Base-by-base conservation (phyloP, 1,140 invertebrate species). In the Bursaphelenchus mucronatus region DNA sequence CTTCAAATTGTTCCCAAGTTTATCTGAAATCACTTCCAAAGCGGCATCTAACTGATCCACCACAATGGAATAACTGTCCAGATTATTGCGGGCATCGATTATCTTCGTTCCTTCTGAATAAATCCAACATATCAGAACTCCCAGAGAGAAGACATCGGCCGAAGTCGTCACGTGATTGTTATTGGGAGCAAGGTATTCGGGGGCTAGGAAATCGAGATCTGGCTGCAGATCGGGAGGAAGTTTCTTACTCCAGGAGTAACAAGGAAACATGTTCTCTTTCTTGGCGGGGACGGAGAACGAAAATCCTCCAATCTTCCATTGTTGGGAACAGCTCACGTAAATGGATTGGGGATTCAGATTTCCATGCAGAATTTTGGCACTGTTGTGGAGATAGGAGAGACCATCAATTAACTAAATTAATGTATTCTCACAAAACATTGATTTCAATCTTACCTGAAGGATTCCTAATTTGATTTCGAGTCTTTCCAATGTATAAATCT, bases 121-220 rank as follows among this genome's bases (percentile, higher is more conserved):
- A 52, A 85, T 82, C 66, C 82, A 78, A 69, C 83, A 84, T 45
- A 85, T 82, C 1, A 84, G 73, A 61, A 83, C 80, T 8, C 84
- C 84, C 11, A 85, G 68, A 15, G 84, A 84, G 64, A 84, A 85
- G 64, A 85, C 84, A 63, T 85, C 84, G 57, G 82, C 83, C 8
- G 82, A 76, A n/a, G 73, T 73, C 15, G 76, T 82, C 47, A 82
- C 82, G 4, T 63, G 57, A 19, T 71, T 59, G 21, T 57, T 73
- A 19, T 58, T 63, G n/a, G 73, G 55, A 30, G 55, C 55, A 11
- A 79, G 51, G 58, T 80, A 80, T 68, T 85, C 84, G 41, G 84
- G 84, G 17, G 84, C 83, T 44, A 84, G 74, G 62, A 81, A 85
- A 64, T 85, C 84, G 9, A 85, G 74, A 55, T 84, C 83, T 13